Conservation (phyloP, 1,140 invertebrate genomes). For the Heliconius nattereri region DNA sequence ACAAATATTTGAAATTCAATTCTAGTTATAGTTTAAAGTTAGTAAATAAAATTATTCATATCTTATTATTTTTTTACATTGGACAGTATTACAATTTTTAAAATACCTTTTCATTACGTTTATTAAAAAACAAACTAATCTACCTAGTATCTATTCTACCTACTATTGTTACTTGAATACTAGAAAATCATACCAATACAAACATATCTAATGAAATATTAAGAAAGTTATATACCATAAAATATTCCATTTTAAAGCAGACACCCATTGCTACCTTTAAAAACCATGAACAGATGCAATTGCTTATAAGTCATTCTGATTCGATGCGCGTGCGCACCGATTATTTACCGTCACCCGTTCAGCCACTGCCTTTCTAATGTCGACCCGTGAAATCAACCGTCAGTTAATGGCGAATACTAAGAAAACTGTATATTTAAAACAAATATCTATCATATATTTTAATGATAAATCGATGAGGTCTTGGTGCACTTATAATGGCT, state of each 20-base stretch:
- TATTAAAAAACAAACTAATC: too few relatives aligned
- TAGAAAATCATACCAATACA: not conserved
- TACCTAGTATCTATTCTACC: too few relatives aligned
- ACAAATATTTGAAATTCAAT: not conserved
- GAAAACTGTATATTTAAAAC: conserved; percentile 1
- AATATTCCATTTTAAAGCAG: conserved; percentile 35
- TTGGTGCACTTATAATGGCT: not conserved
- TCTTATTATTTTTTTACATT: too few relatives aligned
- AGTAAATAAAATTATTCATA: too few relatives aligned
- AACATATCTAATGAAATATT: conserved; percentile 10
- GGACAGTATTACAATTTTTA: not conserved
- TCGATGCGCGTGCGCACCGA: conserved; percentile 68
- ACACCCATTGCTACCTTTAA: conserved; percentile 60
- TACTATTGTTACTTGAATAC: not conserved
- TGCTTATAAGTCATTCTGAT: conserved; percentile 67
- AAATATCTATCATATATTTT: not conserved
- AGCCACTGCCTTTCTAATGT: conserved; percentile 73
- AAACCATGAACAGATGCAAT: conserved; percentile 56
- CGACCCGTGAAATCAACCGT: conserved; percentile 49
- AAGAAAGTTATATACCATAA: conserved; percentile 17
- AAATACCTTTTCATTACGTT: not conserved
- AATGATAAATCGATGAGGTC: not conserved
- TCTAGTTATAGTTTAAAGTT: not conserved
- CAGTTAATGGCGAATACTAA: conserved; percentile 35
- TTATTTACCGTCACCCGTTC: conserved; percentile 66